These are phyloP conservation scores for Cettia cetti DNA, from an alignment of 2,113 vertebrate genomes.

Conservation along the genomic window DNA sequence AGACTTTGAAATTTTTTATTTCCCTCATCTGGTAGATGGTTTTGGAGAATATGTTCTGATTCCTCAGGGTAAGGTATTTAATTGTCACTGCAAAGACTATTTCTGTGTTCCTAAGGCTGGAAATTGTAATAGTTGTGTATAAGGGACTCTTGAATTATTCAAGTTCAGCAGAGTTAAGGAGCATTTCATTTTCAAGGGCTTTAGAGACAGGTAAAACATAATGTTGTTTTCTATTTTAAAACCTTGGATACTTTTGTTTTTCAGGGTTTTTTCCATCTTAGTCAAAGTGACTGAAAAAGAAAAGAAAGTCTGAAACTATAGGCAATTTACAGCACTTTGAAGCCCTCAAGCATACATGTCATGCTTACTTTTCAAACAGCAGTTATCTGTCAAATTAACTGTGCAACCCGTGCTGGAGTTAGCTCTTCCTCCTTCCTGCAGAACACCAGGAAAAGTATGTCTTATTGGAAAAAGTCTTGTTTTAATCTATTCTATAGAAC, in stretches of 20 bases:
- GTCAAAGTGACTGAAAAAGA: neutral
- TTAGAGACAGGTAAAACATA: neutral
- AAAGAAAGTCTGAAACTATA: neutral
- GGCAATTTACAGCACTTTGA: neutral
- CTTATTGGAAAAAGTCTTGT: neutral
- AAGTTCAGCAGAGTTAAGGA: neutral
- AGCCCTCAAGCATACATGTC: neutral
- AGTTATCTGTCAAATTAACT: neutral
- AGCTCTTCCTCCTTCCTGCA: neutral
- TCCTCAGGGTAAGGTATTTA: neutral
- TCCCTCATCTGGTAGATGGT: neutral
- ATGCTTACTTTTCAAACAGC: neutral
- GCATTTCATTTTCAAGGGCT: neutral
- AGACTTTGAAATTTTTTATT: neutral
- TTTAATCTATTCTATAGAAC: neutral
- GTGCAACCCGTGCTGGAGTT: fast-evolving
- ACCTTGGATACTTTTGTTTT: neutral
- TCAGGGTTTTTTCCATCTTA: neutral
- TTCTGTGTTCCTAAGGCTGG: neutral
- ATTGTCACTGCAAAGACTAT: neutral
- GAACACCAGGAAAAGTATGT: neutral
- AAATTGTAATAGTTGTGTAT: neutral
- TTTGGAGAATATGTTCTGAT: neutral
- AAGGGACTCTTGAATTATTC: neutral
- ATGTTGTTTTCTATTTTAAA: neutral